Conservation (phyloP, 2,888 invertebrate species). For the Dolichomitus sp. region DNA sequence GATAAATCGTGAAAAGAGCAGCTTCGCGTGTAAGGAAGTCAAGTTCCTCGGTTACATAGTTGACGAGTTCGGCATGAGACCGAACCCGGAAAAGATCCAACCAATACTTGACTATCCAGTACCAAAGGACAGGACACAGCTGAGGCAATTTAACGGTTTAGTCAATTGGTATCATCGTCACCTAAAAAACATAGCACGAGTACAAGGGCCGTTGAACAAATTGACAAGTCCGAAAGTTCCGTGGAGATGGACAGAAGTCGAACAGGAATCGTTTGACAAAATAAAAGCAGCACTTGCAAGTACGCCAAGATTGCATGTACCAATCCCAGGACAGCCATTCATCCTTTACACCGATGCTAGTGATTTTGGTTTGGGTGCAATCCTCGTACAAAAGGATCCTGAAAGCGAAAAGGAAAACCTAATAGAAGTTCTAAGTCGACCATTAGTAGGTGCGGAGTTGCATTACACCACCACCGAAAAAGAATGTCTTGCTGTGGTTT, state of each 20-base stretch:
- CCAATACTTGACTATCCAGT: neutral
- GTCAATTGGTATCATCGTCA: conserved; percentile 4
- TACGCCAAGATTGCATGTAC: neutral
- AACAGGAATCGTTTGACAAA: neutral
- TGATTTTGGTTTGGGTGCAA: neutral
- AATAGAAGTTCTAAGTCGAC: neutral
- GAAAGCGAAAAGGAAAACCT: neutral
- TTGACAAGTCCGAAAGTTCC: neutral
- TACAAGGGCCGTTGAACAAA: conserved; percentile 5
- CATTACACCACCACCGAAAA: neutral
- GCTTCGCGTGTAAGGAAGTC: neutral
- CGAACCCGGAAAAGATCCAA: neutral
- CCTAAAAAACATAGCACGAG: neutral
- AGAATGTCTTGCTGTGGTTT: too few species aligned
- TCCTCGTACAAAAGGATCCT: neutral
- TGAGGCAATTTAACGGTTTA: neutral
- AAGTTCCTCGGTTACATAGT: neutral
- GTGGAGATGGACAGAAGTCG: neutral
- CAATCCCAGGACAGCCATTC: too few species aligned
- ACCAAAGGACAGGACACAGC: neutral
- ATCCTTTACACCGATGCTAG: neutral
- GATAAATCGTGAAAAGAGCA: neutral
- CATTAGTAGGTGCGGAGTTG: neutral
- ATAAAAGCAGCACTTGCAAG: neutral
- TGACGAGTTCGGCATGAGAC: conserved; percentile 11